Evolutionary conservation across 2,113 vertebrate species (phyloP), one percentile per base, ranked within the genome.

Genomic region (Pipra filicauda): DNA sequence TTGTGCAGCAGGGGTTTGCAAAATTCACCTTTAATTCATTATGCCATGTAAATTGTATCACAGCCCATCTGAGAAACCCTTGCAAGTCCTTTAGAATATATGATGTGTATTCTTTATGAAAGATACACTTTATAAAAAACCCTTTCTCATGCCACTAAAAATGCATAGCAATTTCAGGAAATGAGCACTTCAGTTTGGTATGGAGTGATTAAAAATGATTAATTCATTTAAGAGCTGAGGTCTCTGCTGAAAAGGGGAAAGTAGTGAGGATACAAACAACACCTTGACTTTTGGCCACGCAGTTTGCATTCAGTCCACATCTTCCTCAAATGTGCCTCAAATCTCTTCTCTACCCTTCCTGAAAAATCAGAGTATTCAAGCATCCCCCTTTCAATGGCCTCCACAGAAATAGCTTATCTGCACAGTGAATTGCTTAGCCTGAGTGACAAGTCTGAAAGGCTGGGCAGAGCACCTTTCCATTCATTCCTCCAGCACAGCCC

Each of bases 371-470:
- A 64, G 49, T 84, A 74, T 75, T 74, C 70, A 88, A 73, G 46
- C 41, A 39, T 79, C n/a, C 21, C n/a, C 55, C 33, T 86, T 90
- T 74, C 81, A 95, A 28, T 59, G 62, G 64, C 80, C 69, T 85
- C 61, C 33, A 31, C 1, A 76, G 76, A 89, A 92, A 48, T 9
- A 48, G 24, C 85, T 96, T 90, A 85, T 91, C 83, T 87, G 64
- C 73, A 78, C 65, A 66, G 65, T 91, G 84, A 94, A 86, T 91
- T 93, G 66, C 80, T 85, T 48, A 85, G 75, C 44, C 54, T 33
- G 11, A 94, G 54, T 85, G 87, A 91, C 76, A 89, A 55, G 82
- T 92, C 94, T 88, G 51, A 67, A 83, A 85, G 88, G 75, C 37
- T 83, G 74, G 48, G 48, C 57, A 70, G 43, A 88, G 66, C 84